Base-by-base conservation (phyloP, 2,113 vertebrate genomes). In the Sander vitreus region DNA sequence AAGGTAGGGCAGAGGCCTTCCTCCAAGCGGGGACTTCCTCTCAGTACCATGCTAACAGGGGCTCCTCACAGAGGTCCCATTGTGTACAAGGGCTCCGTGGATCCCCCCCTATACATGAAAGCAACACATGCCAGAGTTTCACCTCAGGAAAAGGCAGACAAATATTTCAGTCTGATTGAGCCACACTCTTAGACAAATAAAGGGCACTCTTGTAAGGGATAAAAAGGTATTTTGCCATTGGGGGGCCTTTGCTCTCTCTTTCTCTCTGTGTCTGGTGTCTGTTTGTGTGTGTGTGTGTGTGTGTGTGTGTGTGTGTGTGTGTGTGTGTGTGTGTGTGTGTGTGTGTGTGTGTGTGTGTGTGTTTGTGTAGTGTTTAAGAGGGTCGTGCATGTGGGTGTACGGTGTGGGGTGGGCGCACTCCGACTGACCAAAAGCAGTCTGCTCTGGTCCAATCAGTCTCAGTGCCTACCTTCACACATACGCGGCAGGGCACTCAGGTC, bases 401-500 rank as follows among this genome's bases (percentile, higher is more conserved):
- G 74, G 81, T 78, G 75, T 60, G 73, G 89, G 89, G 88, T 87
- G 90, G 88, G 88, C 89, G 77, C 86, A 72, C 69, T 80, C 47
- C 7, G 60, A 92, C 86, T 90, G 91, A 94, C 95, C 94, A 96
- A 96, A 95, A 95, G 91, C 90, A 85, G 89, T 91, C 78, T 79
- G 83, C 91, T 88, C 87, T 70, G 76, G 81, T 92, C 90, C 87
- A 90, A 92, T 94, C 93, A 82, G 87, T 91, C 93, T 95, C 94
- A 95, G 91, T 95, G 93, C 93, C 93, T 93, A 94, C 93, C 92
- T 94, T 94, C 91, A 91, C 90, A 91, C 90, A 90, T 93, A 91
- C 86, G 79, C 88, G 76, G 79, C 91, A 94, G 91, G 94, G 93
- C 89, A 93, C 93, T 92, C 90, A 45, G 92, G 90, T 94, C 93